Percentiles rank a stretch among this genome's conserved stretches.
These are phyloP conservation scores for Parasteatoda tepidariorum DNA, from an alignment of 1,140 invertebrate species.

Conservation along the genomic window DNA sequence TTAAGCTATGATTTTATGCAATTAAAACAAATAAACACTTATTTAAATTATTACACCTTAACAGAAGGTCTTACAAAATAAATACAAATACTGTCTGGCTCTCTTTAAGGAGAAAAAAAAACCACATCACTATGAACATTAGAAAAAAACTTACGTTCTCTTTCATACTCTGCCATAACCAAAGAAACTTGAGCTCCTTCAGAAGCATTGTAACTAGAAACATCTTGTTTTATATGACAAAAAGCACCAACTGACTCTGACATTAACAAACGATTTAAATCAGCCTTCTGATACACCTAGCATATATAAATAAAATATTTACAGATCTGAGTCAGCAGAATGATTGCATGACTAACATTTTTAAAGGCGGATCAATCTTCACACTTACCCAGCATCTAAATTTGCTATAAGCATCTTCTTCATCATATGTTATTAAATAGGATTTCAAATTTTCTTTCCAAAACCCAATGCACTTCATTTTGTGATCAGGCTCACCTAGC, in stretches of 20 bases:
- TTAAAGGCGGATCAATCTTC: neutral
- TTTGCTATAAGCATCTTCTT: constrained; percentile 93
- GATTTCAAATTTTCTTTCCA: constrained; percentile 99
- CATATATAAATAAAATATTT: neutral
- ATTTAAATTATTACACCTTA: no score
- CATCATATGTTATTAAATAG: constrained; percentile 96
- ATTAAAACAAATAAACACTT: no score
- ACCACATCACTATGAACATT: no score
- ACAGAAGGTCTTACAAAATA: no score
- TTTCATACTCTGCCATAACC: constrained; percentile 90
- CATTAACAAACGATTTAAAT: constrained; percentile 90
- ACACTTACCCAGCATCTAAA: constrained; percentile 91
- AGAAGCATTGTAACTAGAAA: constrained; percentile 85
- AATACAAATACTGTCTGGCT: no score
- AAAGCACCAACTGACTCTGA: constrained; percentile 91
- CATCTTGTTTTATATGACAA: constrained; percentile 90
- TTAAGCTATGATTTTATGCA: no score
- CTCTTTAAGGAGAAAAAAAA: no score
- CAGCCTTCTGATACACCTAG: constrained; percentile 89
- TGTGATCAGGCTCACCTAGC: constrained; percentile 92
- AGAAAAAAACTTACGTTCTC: constrained; percentile 80
- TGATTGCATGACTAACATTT: neutral
- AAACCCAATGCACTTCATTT: constrained; percentile 96
- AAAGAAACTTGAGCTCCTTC: constrained; percentile 92
- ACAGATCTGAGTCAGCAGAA: no score